Conservation (phyloP, 2,113 vertebrate species). For the Callospermophilus lateralis region DNA sequence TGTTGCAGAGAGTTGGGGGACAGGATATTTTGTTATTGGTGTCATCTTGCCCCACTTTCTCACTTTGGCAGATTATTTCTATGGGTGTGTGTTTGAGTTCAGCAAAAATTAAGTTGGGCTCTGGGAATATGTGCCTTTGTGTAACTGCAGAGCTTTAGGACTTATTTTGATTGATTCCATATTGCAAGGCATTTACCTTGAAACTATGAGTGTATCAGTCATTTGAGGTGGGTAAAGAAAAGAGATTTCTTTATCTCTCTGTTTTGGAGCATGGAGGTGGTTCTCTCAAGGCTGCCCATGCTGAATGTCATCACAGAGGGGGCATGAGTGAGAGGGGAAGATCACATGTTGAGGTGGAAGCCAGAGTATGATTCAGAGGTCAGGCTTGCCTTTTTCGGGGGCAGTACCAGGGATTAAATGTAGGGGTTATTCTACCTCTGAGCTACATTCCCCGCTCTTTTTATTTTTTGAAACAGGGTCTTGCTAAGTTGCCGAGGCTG, state of each 20-base stretch:
- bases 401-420: no score
- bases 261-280: neutral
- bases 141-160: neutral
- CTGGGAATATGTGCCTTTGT: neutral
- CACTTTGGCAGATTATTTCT: neutral
- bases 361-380: neutral
- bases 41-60: neutral
- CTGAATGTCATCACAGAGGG: neutral
- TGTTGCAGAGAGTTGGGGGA: no score
- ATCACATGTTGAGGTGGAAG: neutral
- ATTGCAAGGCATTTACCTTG: neutral
- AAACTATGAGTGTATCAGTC: neutral
- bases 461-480: no score
- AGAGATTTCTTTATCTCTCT: neutral
- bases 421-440: no score
- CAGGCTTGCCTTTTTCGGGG: neutral
- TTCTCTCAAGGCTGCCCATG: neutral
- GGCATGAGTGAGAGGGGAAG: neutral
- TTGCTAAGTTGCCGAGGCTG: no score
- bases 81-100: neutral
- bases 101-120: neutral
- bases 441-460: no score
- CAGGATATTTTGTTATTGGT: neutral
- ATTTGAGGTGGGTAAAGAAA: neutral
- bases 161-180: neutral